Percentiles rank a stretch among this genome's conserved stretches.
These are phyloP conservation scores for Drosophila meridionalis DNA, from an alignment of 2,888 invertebrate species.

Conservation along the genomic window DNA sequence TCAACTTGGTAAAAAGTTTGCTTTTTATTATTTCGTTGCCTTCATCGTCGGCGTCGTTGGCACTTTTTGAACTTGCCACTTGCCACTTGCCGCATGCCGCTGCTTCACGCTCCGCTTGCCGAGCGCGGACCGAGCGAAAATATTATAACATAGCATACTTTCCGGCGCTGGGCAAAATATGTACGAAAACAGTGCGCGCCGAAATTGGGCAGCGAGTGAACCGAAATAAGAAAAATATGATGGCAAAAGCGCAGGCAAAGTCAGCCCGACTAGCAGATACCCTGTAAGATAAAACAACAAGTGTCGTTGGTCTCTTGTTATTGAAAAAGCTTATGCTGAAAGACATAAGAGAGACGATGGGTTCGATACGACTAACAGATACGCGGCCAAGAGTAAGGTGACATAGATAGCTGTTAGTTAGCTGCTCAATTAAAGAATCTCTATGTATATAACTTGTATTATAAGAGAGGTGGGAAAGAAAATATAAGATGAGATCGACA, in stretches of 20 bases:
- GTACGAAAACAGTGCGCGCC: constrained; percentile 45
- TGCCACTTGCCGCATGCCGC: constrained; percentile 22
- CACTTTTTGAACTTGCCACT: constrained; percentile 69
- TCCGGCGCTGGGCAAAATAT: constrained; percentile 48
- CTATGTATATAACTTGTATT: background rate
- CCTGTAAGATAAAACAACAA: background rate
- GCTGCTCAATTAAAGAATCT: background rate
- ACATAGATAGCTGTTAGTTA: too few relatives aligned
- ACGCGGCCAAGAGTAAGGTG: background rate
- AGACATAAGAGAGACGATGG: background rate
- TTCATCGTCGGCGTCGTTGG: constrained; percentile 63
- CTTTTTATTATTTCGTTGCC: constrained; percentile 74
- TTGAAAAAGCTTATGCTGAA: too few relatives aligned
- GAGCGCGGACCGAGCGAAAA: constrained; percentile 34
- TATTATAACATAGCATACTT: constrained; percentile 63
- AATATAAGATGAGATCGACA: background rate
- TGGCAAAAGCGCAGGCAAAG: background rate
- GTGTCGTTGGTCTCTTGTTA: too few relatives aligned
- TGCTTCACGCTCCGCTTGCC: constrained; percentile 4
- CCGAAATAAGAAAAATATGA: constrained; percentile 34
- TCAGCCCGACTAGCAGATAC: constrained; percentile 15
- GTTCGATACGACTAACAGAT: background rate
- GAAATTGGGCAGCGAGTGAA: constrained; percentile 56
- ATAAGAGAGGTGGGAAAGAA: background rate
- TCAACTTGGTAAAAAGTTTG: constrained; percentile 76